These are phyloP conservation scores for Tadarida brasiliensis DNA, from an alignment of 2,797 vertebrate genomes.

Conservation along the genomic window DNA sequence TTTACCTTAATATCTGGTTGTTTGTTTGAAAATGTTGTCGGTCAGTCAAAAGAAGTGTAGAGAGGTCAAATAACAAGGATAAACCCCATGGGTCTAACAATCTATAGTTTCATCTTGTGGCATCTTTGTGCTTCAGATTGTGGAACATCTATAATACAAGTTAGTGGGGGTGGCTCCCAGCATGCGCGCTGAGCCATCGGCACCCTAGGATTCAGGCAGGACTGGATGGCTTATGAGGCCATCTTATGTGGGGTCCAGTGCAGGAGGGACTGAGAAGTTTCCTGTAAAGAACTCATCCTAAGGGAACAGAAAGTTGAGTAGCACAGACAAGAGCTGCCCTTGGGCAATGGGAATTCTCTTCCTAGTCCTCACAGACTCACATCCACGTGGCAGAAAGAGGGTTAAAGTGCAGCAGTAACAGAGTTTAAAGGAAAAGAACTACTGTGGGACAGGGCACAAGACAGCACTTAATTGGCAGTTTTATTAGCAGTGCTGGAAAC, in stretches of 20 bases:
- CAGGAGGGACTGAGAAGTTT: not conserved
- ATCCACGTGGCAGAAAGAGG: too few relatives aligned
- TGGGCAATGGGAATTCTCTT: not conserved
- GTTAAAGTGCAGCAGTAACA: not conserved
- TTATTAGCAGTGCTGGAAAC: not conserved
- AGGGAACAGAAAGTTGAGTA: not conserved
- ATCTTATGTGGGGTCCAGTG: not conserved
- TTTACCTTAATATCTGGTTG: slow-evolving; percentile 57
- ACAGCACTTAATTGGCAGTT: not conserved
- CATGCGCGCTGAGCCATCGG: not conserved
- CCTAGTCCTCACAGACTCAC: not conserved
- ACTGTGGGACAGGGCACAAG: not conserved
- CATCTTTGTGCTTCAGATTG: slow-evolving; percentile 64
- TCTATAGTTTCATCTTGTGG: slow-evolving; percentile 49
- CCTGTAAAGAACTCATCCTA: not conserved
- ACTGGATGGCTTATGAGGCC: not conserved
- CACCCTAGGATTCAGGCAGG: not conserved
- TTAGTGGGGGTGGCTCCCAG: not conserved
- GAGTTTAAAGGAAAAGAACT: not conserved
- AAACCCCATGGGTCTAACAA: not conserved
- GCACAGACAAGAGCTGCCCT: not conserved
- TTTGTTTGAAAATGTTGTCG: slow-evolving; percentile 62
- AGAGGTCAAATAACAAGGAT: slow-evolving; percentile 44
- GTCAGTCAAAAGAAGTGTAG: slow-evolving; percentile 52
- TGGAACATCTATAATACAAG: slow-evolving; percentile 41